Base-by-base conservation (phyloP, 2,888 invertebrate genomes). In the Pantelozetes paolii region DNA sequence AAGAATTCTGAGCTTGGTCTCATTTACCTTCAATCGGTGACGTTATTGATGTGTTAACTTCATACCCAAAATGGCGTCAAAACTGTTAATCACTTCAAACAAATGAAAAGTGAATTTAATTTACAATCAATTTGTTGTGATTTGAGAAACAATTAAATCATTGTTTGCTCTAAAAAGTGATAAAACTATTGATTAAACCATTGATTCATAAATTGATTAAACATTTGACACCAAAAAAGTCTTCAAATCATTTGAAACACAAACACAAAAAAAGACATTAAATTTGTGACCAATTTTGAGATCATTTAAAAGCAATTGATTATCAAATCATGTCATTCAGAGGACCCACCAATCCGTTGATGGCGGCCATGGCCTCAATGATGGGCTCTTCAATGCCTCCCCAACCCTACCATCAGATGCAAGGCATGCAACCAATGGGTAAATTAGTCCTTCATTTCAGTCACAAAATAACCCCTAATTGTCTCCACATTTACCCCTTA, bases 281-380 rank as follows among this genome's bases (percentile, higher is more conserved):
- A 36, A 36, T 36, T 9, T 36, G 5, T 36, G 5, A 45, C 8
- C 15, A 45, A 45, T 45, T 45, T 13, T 11, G 6, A 45, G 11
- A 45, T 45, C 2, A 11, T 45, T 45, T 13, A 45, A 45, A 11
- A 36, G 36, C 23, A 45, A 26, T 28, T 26, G 8, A 69, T 45
- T 23, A 42, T 13, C 5, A 69, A 69, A 45, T 28, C 18, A 69
- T 69, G 69, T 32, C 69, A 69, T 69, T 69, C 26, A 42, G 42
- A 15, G 42, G 26, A 23, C 69, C 69, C 13, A 69, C 42, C 15
- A 69, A 69, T n/a, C 28, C 23, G 18, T 18, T 69, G 42, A 69
- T 73, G 48, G 54, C 69, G 5, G 73, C 73, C n/a, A 73, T 73
- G 73, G 73, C 73, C 8, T 69, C 73, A 20, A 26, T 70, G 57